Evolutionary conservation across 2,888 invertebrate genomes (phyloP).

Genomic region (Pyrochroa serraticornis): DNA sequence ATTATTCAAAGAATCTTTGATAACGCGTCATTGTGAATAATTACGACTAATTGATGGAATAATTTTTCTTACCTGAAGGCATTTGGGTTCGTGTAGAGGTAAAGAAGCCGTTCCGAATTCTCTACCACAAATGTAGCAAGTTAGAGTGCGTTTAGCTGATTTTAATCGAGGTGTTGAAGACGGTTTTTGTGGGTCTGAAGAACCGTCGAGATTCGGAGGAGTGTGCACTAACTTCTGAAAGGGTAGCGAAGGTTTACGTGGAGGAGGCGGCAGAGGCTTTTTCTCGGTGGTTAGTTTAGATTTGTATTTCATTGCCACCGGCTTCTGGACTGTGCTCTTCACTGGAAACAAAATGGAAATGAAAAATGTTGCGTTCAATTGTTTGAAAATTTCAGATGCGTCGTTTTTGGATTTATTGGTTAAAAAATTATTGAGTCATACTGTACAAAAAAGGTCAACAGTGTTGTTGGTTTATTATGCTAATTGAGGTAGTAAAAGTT

Average conservation of each 20-base stretch:
- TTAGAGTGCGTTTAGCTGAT: conserved; percentile 53
- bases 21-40: not conserved
- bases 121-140: conserved; percentile 70
- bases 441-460: no score
- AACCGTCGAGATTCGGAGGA: conserved; percentile 21
- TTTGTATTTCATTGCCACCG: conserved; percentile 60
- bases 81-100: conserved; percentile 70
- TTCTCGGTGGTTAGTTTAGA: conserved; percentile 39
- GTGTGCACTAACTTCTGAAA: conserved; percentile 34
- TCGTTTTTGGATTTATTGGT: no score
- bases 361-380: no score
- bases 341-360: conserved; percentile 40
- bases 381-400: no score
- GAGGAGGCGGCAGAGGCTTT: conserved; percentile 21
- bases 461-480: no score
- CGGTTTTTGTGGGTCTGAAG: conserved; percentile 11
- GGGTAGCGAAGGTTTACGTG: conserved; percentile 33
- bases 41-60: not conserved
- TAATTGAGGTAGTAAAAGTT: no score
- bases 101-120: conserved; percentile 71
- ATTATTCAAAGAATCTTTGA: not conserved
- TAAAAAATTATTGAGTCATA: no score
- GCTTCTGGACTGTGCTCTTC: conserved; percentile 61
- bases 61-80: conserved; percentile 62
- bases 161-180: conserved; percentile 25